Base-by-base conservation (phyloP, 2,113 vertebrate genomes). In the Terrapene triunguis region DNA sequence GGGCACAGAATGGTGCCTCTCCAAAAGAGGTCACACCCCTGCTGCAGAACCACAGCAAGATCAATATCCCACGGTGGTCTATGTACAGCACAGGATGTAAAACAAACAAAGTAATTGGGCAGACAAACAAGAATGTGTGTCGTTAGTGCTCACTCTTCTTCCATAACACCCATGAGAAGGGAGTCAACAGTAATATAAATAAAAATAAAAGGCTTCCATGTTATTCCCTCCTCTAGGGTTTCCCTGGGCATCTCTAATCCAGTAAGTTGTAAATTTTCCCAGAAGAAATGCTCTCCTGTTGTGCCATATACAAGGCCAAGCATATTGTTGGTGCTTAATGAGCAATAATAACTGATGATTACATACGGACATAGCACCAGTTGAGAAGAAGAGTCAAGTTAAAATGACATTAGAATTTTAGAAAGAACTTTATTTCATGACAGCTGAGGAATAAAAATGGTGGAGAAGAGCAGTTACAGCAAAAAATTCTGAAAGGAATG, bases 311-410 rank as follows among this genome's bases (percentile, higher is more conserved):
- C 92, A 94, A 97, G 95, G 85, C 95, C 96, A 94, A 95, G 81
- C 48, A 88, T 93, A 96, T 94, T 89, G 94, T 57, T 82, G 88
- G 88, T 57, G 59, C 65, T 83, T 89, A 96, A 92, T 88, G 92
- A 94, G 88, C 92, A 97, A 94, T 79, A 94, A 89, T 91, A 94
- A 95, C 57, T 92, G 91, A 97, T 5, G 51, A 94, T 78, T 95
- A 85, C 78, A 88, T 84, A 94, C 12, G 84, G 90, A 94, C 93
- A 95, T 59, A 92, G 59, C 81, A 93, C 92, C 48, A 94, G 91
- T 62, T 94, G 91, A 96, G 88, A 95, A 91, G 88, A 96, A 97
- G 89, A 97, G 83, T 38, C 57, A 90, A 90, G 93, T 95, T 96
- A 93, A 92, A 97, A 88, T 50, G 85, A 88, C 84, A 94, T 76